phyloP scores from a whole-genome alignment of 2,888 invertebrate genomes.

The Nebria brevicollis region DNA sequence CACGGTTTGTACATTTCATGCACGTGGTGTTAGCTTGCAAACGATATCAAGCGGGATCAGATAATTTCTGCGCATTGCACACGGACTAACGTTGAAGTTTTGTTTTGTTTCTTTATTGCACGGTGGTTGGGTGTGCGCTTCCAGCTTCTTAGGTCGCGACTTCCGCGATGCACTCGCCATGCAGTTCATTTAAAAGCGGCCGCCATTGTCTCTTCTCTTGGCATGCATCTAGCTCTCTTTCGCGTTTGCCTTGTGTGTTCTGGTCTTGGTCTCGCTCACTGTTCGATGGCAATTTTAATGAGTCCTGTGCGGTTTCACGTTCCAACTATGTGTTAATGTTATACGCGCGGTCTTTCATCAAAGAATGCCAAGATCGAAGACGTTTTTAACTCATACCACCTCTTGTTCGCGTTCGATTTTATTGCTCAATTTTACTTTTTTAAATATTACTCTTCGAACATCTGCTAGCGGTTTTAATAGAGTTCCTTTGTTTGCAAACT shows the following conservation, averaged over 20 bases:
- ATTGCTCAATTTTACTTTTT: neutral
- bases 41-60: neutral
- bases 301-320: neutral
- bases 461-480: neutral
- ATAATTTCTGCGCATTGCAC: neutral
- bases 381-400: neutral
- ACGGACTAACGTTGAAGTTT: neutral
- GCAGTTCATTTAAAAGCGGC: constrained; percentile 14
- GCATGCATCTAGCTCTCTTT: neutral
- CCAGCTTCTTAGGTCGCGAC: constrained; percentile 20
- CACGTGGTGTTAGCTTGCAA: constrained; percentile 5
- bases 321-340: constrained; percentile 19
- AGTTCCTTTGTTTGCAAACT: neutral
- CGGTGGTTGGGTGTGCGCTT: constrained; percentile 3
- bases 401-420: neutral
- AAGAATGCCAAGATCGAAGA: neutral
- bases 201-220: constrained; percentile 13
- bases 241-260: neutral
- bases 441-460: neutral
- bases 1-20: neutral
- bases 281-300: constrained; percentile 8
- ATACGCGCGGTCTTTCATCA: neutral
- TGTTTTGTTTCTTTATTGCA: neutral
- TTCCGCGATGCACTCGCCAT: constrained; percentile 13
- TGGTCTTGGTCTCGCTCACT: neutral